Evolutionary conservation across 2,113 vertebrate genomes (phyloP).

Genomic region (Tor tambroides): DNA sequence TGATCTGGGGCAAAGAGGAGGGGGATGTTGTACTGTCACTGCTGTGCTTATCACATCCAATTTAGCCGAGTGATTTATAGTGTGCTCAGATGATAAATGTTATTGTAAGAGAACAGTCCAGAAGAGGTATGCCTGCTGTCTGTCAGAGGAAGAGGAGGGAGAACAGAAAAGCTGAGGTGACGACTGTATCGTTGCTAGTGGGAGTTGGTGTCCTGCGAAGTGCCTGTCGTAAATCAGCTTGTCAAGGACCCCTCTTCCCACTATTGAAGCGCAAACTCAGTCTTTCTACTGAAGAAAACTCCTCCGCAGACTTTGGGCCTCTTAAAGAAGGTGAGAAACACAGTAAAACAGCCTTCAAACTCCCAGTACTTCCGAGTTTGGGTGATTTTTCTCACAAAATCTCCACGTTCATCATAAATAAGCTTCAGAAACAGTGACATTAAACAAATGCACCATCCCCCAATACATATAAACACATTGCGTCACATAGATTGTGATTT

Average conservation of each 20-base stretch:
- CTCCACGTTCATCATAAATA: not conserved
- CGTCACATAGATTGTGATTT: conserved; percentile 73
- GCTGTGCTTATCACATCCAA: conserved; percentile 76
- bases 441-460: conserved; percentile 52
- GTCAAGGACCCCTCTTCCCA: conserved; percentile 56
- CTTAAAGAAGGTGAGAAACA: not conserved
- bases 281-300: conserved; percentile 6
- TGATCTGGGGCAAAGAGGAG: conserved; percentile 63
- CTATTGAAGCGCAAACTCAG: conserved; percentile 14
- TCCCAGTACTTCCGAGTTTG: not conserved
- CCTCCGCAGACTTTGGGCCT: not conserved
- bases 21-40: conserved; percentile 64
- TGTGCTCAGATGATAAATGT: conserved; percentile 76
- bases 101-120: conserved; percentile 73
- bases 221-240: conserved; percentile 72
- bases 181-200: conserved; percentile 62
- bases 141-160: conserved; percentile 55
- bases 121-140: conserved; percentile 59
- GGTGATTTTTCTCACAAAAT: not conserved
- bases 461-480: conserved; percentile 49
- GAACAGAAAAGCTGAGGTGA: conserved; percentile 65
- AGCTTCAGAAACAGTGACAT: not conserved
- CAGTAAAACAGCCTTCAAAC: not conserved
- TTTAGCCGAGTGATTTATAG: conserved; percentile 80
- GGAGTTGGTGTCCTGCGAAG: conserved; percentile 67